Conservation (phyloP, 2,797 vertebrate genomes). For the Lagocephalus sceleratus region DNA sequence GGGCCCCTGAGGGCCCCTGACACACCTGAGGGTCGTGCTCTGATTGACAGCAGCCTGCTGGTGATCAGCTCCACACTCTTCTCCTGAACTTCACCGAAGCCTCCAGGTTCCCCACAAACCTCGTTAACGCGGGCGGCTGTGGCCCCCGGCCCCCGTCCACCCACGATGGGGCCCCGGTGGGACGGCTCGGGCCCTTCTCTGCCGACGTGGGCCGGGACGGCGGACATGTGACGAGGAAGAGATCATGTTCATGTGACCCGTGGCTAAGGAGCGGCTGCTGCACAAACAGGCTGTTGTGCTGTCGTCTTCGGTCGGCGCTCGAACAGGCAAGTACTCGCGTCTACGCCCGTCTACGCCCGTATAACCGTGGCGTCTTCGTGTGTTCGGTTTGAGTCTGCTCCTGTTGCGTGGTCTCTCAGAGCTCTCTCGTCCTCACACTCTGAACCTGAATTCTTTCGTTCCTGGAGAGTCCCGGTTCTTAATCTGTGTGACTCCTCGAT, state of each 20-base stretch:
- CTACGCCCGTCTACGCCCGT: too few relatives aligned
- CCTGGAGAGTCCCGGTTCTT: neutral
- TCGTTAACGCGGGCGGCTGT: too few relatives aligned
- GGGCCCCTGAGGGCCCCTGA: too few relatives aligned
- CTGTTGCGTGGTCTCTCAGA: too few relatives aligned
- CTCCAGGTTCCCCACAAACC: too few relatives aligned
- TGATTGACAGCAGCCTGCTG: slow-evolving; percentile 31
- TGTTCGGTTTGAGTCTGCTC: too few relatives aligned
- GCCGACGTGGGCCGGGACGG: slow-evolving; percentile 44
- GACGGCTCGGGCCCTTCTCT: slow-evolving; percentile 39
- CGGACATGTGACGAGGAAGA: slow-evolving; percentile 76
- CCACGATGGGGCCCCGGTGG: slow-evolving; percentile 38
- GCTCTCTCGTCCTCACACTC: too few relatives aligned
- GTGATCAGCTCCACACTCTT: too few relatives aligned
- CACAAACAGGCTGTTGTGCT: slow-evolving; percentile 72
- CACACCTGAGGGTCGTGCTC: slow-evolving; percentile 34
- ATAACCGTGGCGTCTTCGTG: too few relatives aligned
- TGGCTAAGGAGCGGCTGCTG: slow-evolving; percentile 58
- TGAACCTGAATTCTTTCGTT: slow-evolving; percentile 1
- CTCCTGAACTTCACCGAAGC: too few relatives aligned
- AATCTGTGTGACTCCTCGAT: neutral
- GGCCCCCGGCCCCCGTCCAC: too few relatives aligned
- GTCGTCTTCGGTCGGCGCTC: slow-evolving; percentile 42
- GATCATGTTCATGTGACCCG: slow-evolving; percentile 79
- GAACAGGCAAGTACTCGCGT: slow-evolving; percentile 61